phyloP scores from a whole-genome alignment of 2,797 vertebrate genomes.

The Telmatherina bonti region DNA sequence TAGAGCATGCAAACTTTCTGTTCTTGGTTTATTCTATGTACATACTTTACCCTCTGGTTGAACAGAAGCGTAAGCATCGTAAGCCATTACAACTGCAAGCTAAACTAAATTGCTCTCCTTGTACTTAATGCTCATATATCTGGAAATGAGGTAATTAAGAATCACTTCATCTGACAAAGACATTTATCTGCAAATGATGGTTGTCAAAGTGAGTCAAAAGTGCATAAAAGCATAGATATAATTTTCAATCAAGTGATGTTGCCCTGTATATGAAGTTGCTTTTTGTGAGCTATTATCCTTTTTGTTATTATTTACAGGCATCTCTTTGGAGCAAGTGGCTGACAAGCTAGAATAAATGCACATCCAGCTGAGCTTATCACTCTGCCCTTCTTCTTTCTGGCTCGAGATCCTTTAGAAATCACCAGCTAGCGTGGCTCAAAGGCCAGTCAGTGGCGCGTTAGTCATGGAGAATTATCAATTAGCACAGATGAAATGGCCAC shows the following conservation, averaged over 20 bases:
- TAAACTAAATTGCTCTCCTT: too few relatives aligned
- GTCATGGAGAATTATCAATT: conserved; percentile 82
- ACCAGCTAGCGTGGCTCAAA: conserved; percentile 68
- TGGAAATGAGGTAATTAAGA: not conserved
- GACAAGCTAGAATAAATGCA: conserved; percentile 43
- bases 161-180: not conserved
- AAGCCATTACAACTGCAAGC: too few relatives aligned
- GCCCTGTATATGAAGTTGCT: conserved; percentile 5
- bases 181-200: not conserved
- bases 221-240: conserved; percentile 1
- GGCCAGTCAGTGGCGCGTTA: conserved; percentile 73
- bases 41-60: too few relatives aligned
- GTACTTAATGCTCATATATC: not conserved
- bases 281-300: conserved; percentile 30
- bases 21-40: too few relatives aligned
- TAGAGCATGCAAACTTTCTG: too few relatives aligned
- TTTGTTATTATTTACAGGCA: conserved; percentile 47
- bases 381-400: conserved; percentile 39
- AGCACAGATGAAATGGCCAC: conserved; percentile 80
- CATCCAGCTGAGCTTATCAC: conserved; percentile 52
- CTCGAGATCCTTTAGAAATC: conserved; percentile 70
- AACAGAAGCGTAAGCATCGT: too few relatives aligned
- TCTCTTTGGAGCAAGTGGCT: conserved; percentile 40
- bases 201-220: not conserved
- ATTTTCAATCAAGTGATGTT: conserved; percentile 7